Evolutionary conservation across 2,797 vertebrate genomes (phyloP).

Genomic region (Sebastes cheni): DNA sequence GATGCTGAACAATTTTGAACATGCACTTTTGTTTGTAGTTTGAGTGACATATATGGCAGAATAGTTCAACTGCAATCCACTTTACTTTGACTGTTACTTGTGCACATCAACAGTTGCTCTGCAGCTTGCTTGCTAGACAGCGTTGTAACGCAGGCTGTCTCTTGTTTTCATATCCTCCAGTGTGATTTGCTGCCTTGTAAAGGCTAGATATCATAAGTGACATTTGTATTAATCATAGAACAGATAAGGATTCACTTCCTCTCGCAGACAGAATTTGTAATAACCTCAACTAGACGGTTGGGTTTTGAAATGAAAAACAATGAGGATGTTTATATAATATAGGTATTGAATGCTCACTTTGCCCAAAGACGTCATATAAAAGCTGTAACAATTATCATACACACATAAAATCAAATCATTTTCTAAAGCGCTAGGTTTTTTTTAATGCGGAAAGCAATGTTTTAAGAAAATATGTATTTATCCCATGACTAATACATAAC

Average conservation of each 20-base stretch:
- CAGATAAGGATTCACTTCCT: conserved; percentile 27
- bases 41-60: conserved; percentile 9
- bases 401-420: neutral
- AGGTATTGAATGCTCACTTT: neutral
- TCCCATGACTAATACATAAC: neutral
- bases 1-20: conserved; percentile 22
- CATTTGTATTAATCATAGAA: conserved; percentile 46
- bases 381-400: neutral
- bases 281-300: neutral
- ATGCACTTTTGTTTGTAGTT: conserved; percentile 25
- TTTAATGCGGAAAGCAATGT: neutral
- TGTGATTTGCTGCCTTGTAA: conserved; percentile 27
- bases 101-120: conserved; percentile 22
- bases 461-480: neutral
- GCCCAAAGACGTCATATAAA: conserved; percentile 2
- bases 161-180: conserved; percentile 28
- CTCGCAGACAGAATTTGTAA: conserved; percentile 19
- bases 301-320: conserved; percentile 17
- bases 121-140: conserved; percentile 3
- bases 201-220: conserved; percentile 33
- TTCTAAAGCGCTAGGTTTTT: conserved; percentile 3
- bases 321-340: neutral
- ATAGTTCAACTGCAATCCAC: conserved; percentile 24
- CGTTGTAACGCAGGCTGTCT: conserved; percentile 3
- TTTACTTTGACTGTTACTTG: conserved; percentile 15